Evolutionary conservation across 2,888 invertebrate species (phyloP).

Genomic region (Sisyra nigra): DNA sequence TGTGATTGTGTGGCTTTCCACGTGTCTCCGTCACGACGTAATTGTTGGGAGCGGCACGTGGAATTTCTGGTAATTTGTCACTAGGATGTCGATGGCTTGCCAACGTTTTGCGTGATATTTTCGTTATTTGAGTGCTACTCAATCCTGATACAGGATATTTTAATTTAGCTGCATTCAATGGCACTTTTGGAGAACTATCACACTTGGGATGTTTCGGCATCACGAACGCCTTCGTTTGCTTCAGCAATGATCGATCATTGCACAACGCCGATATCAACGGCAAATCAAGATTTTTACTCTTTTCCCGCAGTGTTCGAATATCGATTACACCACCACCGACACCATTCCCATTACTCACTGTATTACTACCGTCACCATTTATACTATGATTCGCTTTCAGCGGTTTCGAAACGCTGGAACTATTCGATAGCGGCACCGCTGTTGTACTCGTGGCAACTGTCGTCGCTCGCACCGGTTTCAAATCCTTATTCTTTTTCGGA

Average conservation of each 20-base stretch:
- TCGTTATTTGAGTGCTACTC: constrained; percentile 38
- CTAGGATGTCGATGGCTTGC: constrained; percentile 58
- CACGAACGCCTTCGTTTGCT: constrained; percentile 76
- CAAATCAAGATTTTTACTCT: constrained; percentile 77
- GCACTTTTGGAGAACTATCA: constrained; percentile 21
- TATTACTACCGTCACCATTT: too few species aligned
- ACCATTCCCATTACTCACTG: constrained; percentile 14
- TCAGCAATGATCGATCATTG: constrained; percentile 77
- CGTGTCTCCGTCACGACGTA: constrained; percentile 36
- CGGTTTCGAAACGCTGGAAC: constrained; percentile 9
- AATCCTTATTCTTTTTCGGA: constrained; percentile 12
- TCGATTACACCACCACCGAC: constrained; percentile 33
- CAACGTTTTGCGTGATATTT: constrained; percentile 37
- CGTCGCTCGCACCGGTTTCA: constrained; percentile 10
- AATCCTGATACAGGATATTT: constrained; percentile 53
- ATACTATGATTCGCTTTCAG: too few species aligned
- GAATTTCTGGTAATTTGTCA: constrained; percentile 55
- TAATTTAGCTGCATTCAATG: constrained; percentile 32
- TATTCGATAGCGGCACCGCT: constrained; percentile 9
- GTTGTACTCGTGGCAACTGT: constrained; percentile 3
- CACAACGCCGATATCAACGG: constrained; percentile 86
- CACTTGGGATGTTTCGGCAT: constrained; percentile 47
- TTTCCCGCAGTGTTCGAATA: constrained; percentile 70
- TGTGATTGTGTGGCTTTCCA: constrained; percentile 25
- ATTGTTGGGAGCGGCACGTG: constrained; percentile 51